Percentiles rank a stretch among this genome's conserved stretches.
phyloP scores from a whole-genome alignment of 1,140 invertebrate genomes.

The Pogonognathellus flavescens region DNA sequence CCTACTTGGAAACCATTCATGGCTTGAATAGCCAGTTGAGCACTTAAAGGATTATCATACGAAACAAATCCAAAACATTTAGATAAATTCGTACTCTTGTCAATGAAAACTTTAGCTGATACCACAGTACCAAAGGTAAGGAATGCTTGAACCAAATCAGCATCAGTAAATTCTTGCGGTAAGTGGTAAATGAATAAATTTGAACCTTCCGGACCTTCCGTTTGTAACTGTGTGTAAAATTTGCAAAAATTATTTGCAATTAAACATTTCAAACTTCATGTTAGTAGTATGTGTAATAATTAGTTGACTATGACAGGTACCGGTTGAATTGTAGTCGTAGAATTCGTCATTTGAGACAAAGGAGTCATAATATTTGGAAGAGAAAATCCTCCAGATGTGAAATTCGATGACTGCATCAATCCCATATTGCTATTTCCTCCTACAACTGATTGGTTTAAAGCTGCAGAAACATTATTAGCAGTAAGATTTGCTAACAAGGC shows the following conservation, averaged over 20 bases:
- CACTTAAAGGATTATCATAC: slow-evolving; percentile 92
- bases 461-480: slow-evolving; percentile 20
- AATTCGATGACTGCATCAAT: slow-evolving; percentile 11
- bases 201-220: slow-evolving; percentile 94
- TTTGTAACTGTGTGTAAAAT: slow-evolving; percentile 72
- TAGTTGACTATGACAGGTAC: too few relatives aligned
- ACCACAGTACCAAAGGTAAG: slow-evolving; percentile 96
- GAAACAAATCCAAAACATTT: slow-evolving; percentile 99
- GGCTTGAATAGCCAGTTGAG: slow-evolving; percentile 93
- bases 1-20: slow-evolving; percentile 99
- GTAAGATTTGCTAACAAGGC: slow-evolving; percentile 58
- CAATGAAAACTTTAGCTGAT: slow-evolving; percentile 99
- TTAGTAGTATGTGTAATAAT: too few relatives aligned
- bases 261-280: too few relatives aligned
- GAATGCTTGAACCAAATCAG: slow-evolving; percentile 94
- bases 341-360: slow-evolving; percentile 20
- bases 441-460: neutral
- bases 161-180: slow-evolving; percentile 96
- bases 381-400: neutral
- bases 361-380: slow-evolving; percentile 17
- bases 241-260: neutral
- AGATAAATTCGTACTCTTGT: slow-evolving; percentile 97
- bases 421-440: slow-evolving; percentile 1
- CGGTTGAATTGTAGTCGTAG: neutral
- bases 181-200: slow-evolving; percentile 99